phyloP scores from a whole-genome alignment of 2,888 invertebrate genomes.

The Drosophila nr. medialis region DNA sequence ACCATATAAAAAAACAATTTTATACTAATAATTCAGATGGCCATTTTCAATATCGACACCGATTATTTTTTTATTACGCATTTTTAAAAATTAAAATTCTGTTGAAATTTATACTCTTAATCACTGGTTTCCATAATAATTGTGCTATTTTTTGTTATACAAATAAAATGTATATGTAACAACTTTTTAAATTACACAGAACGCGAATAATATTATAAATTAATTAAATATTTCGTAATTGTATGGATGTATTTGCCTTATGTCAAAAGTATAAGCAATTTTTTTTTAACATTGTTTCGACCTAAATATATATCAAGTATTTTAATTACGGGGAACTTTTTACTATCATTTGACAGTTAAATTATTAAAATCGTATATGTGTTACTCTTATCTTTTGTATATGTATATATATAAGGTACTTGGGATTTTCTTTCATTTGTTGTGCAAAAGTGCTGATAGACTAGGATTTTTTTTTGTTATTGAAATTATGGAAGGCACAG shows the following conservation, averaged over 20 bases:
- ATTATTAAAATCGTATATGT: conserved; percentile 1
- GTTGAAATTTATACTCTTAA: conserved; percentile 37
- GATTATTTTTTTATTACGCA: conserved; percentile 19
- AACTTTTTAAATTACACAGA: conserved; percentile 50
- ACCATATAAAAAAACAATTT: conserved; percentile 15
- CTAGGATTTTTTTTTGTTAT: neutral
- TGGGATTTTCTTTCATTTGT: conserved; percentile 6
- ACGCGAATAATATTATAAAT: conserved; percentile 59
- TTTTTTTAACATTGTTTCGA: neutral
- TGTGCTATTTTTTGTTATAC: conserved; percentile 68
- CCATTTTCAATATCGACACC: conserved; percentile 58
- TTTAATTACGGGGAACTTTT: neutral
- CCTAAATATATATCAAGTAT: conserved; percentile 1
- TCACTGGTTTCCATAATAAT: conserved; percentile 37
- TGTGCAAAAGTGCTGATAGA: neutral
- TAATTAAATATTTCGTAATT: conserved; percentile 8
- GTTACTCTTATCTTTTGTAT: conserved; percentile 12
- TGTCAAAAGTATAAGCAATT: neutral
- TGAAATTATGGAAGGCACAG: neutral
- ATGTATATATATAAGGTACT: neutral
- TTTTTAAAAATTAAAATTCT: conserved; percentile 18
- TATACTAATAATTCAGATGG: conserved; percentile 55
- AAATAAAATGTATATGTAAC: conserved; percentile 47
- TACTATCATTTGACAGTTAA: conserved; percentile 9
- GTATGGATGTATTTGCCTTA: neutral